Evolutionary conservation across 2,113 vertebrate species (phyloP).

Genomic region (Myotis yumanensis): DNA sequence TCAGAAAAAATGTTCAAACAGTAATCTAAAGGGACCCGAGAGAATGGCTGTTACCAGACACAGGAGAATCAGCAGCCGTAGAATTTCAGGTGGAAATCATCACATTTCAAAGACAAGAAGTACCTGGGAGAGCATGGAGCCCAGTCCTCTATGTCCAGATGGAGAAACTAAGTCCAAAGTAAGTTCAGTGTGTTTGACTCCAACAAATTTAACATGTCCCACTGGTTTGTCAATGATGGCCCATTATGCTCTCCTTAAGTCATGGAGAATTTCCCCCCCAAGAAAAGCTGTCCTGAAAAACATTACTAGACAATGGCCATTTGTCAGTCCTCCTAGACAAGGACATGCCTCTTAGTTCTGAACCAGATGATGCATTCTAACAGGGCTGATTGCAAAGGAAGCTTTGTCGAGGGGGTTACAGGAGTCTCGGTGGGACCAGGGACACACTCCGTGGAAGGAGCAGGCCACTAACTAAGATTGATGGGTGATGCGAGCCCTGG

Average conservation of each 20-base stretch:
- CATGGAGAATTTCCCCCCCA: neutral
- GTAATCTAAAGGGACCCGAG: neutral
- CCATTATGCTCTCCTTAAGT: neutral
- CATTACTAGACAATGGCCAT: slow-evolving; percentile 40
- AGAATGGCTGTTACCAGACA: neutral
- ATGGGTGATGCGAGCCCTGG: slow-evolving; percentile 58
- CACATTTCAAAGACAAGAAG: slow-evolving; percentile 27
- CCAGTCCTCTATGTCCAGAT: neutral
- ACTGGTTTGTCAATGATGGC: neutral
- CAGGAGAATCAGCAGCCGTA: neutral
- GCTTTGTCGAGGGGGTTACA: neutral
- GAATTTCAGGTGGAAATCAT: neutral
- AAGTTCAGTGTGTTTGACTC: neutral
- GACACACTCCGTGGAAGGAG: slow-evolving; percentile 21
- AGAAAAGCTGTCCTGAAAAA: slow-evolving; percentile 45
- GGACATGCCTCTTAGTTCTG: slow-evolving; percentile 18
- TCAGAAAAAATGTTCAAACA: neutral
- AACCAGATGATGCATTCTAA: slow-evolving; percentile 24
- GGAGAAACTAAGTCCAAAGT: neutral
- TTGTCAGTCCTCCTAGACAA: slow-evolving; percentile 28
- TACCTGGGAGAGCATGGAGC: neutral
- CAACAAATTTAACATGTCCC: slow-evolving; percentile 36
- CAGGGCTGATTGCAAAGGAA: slow-evolving; percentile 36
- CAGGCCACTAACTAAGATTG: slow-evolving; percentile 69
- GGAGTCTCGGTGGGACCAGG: neutral